Evolutionary conservation across 2,797 vertebrate genomes (phyloP).

Genomic region (Coilia nasus): DNA sequence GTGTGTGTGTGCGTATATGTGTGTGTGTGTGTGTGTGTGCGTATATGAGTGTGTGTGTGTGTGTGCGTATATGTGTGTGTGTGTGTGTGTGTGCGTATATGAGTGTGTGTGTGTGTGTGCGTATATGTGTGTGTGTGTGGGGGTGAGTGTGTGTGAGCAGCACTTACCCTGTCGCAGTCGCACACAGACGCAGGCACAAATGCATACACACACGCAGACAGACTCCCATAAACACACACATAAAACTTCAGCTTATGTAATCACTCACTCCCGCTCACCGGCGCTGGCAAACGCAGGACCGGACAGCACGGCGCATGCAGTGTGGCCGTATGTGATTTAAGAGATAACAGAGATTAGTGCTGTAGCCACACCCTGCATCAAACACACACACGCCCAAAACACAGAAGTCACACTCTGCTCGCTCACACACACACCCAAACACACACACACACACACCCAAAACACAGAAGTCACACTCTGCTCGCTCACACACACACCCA

Average conservation of each 20-base stretch:
- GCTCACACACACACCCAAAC: neutral
- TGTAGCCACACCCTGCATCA: neutral
- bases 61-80: too few species aligned
- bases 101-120: too few species aligned
- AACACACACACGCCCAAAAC: slow-evolving; percentile 29
- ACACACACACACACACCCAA: slow-evolving; percentile 23
- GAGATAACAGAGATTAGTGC: slow-evolving; percentile 46
- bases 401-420: neutral
- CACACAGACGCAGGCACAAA: neutral
- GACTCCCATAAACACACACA: neutral
- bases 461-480: neutral
- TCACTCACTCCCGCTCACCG: neutral
- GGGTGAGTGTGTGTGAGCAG: neutral
- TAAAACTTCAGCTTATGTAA: neutral
- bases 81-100: too few species aligned
- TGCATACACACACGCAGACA: neutral
- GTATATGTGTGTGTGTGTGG: too few species aligned
- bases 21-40: too few species aligned
- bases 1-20: too few species aligned
- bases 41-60: too few species aligned
- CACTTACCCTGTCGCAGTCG: neutral
- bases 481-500: neutral
- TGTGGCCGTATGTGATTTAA: slow-evolving; percentile 4
- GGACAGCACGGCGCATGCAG: neutral
- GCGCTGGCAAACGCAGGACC: neutral